Conservation (phyloP, 2,113 vertebrate species). For the Leptobrachium ailaonicum region DNA sequence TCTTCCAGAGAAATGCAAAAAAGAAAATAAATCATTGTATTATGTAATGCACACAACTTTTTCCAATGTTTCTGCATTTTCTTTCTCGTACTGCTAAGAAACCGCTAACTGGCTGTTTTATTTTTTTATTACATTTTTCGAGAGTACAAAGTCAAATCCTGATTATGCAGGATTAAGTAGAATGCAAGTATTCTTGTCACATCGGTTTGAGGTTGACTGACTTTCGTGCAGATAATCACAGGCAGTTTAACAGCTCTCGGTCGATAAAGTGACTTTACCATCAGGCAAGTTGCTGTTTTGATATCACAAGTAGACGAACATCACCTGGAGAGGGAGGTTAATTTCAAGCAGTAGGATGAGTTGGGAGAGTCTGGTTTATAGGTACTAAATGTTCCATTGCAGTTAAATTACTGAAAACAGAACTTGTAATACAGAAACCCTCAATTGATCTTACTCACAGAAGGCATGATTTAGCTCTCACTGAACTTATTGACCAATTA, state of each 20-base stretch:
- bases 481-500: too few species aligned
- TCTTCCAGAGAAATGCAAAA: too few species aligned
- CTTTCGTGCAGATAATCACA: conserved; percentile 45
- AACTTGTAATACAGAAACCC: neutral
- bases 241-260: conserved; percentile 42
- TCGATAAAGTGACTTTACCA: conserved; percentile 47
- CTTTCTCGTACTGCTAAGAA: too few species aligned
- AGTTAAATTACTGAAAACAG: neutral
- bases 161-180: conserved; percentile 21
- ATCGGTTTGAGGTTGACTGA: conserved; percentile 37
- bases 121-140: neutral
- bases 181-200: conserved; percentile 42
- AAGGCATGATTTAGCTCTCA: too few species aligned
- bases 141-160: conserved; percentile 3
- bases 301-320: conserved; percentile 19
- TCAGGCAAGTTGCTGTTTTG: conserved; percentile 19
- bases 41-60: too few species aligned
- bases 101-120: too few species aligned
- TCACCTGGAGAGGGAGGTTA: conserved; percentile 8
- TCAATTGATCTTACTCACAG: too few species aligned
- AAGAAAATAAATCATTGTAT: too few species aligned
- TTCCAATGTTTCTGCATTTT: too few species aligned
- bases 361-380: neutral
- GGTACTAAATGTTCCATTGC: neutral
- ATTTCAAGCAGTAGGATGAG: neutral